Conservation (phyloP, 2,113 vertebrate species). For the Oryzias melastigma region DNA sequence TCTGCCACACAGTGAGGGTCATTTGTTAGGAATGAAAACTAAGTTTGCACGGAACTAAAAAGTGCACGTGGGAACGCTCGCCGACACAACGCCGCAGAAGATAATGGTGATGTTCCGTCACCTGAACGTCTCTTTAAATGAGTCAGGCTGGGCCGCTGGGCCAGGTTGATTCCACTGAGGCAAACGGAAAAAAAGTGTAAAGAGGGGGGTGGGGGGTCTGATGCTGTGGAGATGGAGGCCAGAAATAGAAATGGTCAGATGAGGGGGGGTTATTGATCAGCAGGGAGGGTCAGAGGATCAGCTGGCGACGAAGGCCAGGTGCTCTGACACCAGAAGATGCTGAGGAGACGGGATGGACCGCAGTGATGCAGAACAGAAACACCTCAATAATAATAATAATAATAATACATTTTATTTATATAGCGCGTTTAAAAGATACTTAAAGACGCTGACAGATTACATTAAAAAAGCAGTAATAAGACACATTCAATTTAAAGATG, state of each 20-base stretch:
- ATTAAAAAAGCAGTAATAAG: no score
- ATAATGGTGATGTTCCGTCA: slow-evolving; percentile 8
- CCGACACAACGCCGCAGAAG: background rate
- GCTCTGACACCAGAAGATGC: slow-evolving; percentile 13
- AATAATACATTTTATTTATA: no score
- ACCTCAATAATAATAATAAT: no score
- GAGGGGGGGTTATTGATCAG: slow-evolving; percentile 61
- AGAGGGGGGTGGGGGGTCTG: slow-evolving; percentile 41
- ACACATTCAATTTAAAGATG: no score
- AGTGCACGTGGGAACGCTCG: background rate
- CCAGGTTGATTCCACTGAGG: slow-evolving; percentile 40
- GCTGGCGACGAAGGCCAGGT: slow-evolving; percentile 19
- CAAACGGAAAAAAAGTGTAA: slow-evolving; percentile 46
- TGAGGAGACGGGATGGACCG: background rate
- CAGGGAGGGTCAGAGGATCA: slow-evolving; percentile 46
- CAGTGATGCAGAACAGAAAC: no score
- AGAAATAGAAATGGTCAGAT: slow-evolving; percentile 67
- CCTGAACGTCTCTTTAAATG: slow-evolving; percentile 31
- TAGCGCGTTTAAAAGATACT: no score
- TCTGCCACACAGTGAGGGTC: slow-evolving; percentile 23
- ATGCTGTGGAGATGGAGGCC: slow-evolving; percentile 51
- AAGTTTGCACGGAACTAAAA: slow-evolving; percentile 6
- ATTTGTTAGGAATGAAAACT: slow-evolving; percentile 15
- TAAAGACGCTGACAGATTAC: no score
- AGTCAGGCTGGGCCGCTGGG: slow-evolving; percentile 45